A percentile compares a stretch with the other conserved stretches of the same genome.
Evolutionary conservation across 2,797 vertebrate genomes (phyloP).

Genomic region (Crenichthys baileyi): DNA sequence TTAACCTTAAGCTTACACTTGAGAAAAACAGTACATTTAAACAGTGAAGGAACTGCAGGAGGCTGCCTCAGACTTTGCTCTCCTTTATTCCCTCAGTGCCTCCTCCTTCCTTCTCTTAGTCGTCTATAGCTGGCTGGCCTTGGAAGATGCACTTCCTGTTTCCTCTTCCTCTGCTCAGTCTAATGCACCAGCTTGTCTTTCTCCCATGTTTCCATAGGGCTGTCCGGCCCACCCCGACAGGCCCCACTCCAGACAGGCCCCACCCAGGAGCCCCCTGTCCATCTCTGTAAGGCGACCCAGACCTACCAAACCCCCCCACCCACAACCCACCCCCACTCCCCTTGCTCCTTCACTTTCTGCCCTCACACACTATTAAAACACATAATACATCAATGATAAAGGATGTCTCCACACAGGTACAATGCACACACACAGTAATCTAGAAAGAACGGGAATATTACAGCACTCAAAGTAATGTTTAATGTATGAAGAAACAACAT

Average conservation of each 20-base stretch:
- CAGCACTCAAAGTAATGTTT: not conserved
- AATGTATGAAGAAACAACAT: not conserved
- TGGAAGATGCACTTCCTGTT: slow-evolving; percentile 22
- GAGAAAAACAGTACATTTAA: slow-evolving; percentile 11
- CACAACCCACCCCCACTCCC: not conserved
- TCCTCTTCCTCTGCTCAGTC: slow-evolving; percentile 46
- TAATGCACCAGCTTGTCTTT: slow-evolving; percentile 77
- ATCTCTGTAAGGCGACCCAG: slow-evolving; percentile 81
- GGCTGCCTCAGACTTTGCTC: not conserved
- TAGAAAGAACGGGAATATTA: not conserved
- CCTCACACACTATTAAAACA: slow-evolving; percentile 29
- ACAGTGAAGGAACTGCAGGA: slow-evolving; percentile 16
- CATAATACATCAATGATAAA: slow-evolving; percentile 13
- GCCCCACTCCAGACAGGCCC: slow-evolving; percentile 81
- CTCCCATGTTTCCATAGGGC: slow-evolving; percentile 78
- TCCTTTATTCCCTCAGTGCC: slow-evolving; percentile 10
- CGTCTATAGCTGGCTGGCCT: slow-evolving; percentile 36
- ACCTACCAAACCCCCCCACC: slow-evolving; percentile 27
- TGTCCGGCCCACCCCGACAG: slow-evolving; percentile 81
- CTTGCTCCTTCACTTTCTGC: slow-evolving; percentile 1
- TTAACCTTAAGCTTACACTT: not conserved
- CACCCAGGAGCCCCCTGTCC: slow-evolving; percentile 82
- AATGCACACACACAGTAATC: not conserved
- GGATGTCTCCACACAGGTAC: slow-evolving; percentile 15
- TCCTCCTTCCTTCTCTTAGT: slow-evolving; percentile 29